Conservation (phyloP, 1,140 invertebrate species). For the Dendrolimus punctatus region DNA sequence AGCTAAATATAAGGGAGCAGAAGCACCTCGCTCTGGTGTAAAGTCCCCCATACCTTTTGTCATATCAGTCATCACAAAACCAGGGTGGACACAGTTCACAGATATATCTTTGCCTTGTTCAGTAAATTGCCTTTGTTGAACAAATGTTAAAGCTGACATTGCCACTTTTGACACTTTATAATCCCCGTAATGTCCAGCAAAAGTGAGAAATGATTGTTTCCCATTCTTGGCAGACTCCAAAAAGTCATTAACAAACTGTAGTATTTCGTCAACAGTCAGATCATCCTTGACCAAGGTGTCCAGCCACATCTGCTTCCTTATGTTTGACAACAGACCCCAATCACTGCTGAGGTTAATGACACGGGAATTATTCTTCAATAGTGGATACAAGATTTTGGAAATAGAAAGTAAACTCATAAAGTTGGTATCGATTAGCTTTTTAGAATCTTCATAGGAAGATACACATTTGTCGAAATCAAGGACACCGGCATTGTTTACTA, state of each 20-base stretch:
- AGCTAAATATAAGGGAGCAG: constrained; percentile 62
- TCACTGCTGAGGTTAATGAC: constrained; percentile 85
- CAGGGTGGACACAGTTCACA: constrained; percentile 80
- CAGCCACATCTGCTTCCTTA: constrained; percentile 71
- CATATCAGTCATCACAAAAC: constrained; percentile 85
- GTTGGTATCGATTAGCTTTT: constrained; percentile 80
- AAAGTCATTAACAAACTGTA: constrained; percentile 79
- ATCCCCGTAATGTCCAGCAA: constrained; percentile 71
- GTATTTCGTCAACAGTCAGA: constrained; percentile 71
- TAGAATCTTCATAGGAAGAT: constrained; percentile 80
- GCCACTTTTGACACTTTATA: constrained; percentile 85
- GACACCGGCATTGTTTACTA: constrained; percentile 91
- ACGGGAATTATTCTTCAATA: constrained; percentile 78
- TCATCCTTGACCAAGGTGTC: constrained; percentile 69
- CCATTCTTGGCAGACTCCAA: constrained; percentile 64
- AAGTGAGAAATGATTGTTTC: constrained; percentile 71
- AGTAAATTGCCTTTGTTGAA: constrained; percentile 78
- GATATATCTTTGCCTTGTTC: constrained; percentile 74
- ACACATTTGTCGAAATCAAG: constrained; percentile 77
- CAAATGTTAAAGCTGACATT: constrained; percentile 77
- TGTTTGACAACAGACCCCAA: constrained; percentile 74
- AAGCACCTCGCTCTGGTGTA: constrained; percentile 78
- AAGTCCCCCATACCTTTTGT: constrained; percentile 79
- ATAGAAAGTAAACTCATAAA: constrained; percentile 78
- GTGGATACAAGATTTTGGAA: constrained; percentile 79